Evolutionary conservation across 2,888 invertebrate genomes (phyloP), one percentile per base, ranked within the genome.

Genomic region (Sinelater perroti): DNA sequence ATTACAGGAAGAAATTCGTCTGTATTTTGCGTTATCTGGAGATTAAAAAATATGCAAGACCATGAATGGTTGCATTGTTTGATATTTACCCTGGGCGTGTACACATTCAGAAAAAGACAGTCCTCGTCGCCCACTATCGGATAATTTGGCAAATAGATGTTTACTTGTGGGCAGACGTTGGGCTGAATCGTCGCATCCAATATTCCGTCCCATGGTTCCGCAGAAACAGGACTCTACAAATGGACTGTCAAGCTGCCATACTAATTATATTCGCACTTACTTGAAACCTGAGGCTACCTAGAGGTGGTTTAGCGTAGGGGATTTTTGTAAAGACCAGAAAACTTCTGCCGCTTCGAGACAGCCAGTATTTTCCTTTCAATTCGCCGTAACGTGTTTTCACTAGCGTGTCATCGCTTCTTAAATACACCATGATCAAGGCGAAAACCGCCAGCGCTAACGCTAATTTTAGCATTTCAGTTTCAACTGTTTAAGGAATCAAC

Each of bases 61-160:
- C n/a, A n/a, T n/a, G n/a, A n/a, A n/a, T n/a, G n/a, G n/a, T n/a
- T n/a, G n/a, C n/a, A n/a, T n/a, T n/a, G n/a, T n/a, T n/a, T n/a
- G n/a, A n/a, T n/a, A 38, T 1, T 46, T 18, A 78, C 80, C 69
- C 80, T 77, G 8, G 86, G 85, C 2, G 82, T 80, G 70, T 85
- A 87, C n/a, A 87, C 84, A 67, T 94, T 94, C 2, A 95, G 78
- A 64, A 90, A 93, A 1, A 95, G 81, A 69, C 94, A 95, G 75
- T 95, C 93, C 76, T 95, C 94, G 59, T 81, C 82, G 0, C 92
- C 92, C 28, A 85, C 84, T 30, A 90, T 18, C n/a, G 40, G 18
- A 3, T 17, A 4, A 2, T 28, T 16, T 33, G 10, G 26, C 1
- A 18, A 13, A n/a, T 45, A 44, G 7, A 28, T 33, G 21, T 90